phyloP scores from a whole-genome alignment of 2,888 invertebrate genomes.

The Thereva nobilitata region DNA sequence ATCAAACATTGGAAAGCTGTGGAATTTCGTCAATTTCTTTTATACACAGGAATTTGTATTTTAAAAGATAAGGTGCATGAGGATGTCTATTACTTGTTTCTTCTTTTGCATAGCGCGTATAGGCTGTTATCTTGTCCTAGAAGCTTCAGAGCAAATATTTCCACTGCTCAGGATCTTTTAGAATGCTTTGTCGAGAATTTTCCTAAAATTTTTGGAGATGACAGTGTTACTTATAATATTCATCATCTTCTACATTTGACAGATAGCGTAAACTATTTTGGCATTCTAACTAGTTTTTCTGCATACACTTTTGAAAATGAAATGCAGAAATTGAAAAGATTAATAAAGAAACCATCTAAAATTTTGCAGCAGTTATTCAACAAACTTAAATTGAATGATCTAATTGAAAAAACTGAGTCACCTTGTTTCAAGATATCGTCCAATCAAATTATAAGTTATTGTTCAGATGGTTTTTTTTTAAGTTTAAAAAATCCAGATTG shows the following conservation, averaged over 20 bases:
- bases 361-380: no score
- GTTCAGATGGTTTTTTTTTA: constrained; percentile 2
- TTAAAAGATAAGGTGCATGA: constrained; percentile 17
- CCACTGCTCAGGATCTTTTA: constrained; percentile 14
- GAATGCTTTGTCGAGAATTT: constrained; percentile 25
- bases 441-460: constrained; percentile 4
- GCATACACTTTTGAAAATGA: constrained; percentile 16
- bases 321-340: constrained; percentile 13
- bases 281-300: constrained; percentile 10
- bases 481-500: constrained; percentile 18
- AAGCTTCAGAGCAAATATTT: constrained; percentile 11
- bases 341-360: no score
- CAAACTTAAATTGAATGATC: no score
- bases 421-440: background rate
- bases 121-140: constrained; percentile 21
- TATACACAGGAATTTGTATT: no score
- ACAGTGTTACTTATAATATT: no score
- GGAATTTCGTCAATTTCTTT: no score
- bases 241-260: constrained; percentile 28
- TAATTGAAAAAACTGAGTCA: background rate
- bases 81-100: constrained; percentile 36
- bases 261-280: constrained; percentile 23
- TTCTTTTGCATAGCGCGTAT: constrained; percentile 31
- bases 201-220: constrained; percentile 25
- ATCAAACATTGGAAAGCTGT: constrained; percentile 25